These are phyloP conservation scores for Axinella damicornis DNA, from an alignment of 37 sponge, comb jelly and placozoan species.

Conservation along the genomic window DNA sequence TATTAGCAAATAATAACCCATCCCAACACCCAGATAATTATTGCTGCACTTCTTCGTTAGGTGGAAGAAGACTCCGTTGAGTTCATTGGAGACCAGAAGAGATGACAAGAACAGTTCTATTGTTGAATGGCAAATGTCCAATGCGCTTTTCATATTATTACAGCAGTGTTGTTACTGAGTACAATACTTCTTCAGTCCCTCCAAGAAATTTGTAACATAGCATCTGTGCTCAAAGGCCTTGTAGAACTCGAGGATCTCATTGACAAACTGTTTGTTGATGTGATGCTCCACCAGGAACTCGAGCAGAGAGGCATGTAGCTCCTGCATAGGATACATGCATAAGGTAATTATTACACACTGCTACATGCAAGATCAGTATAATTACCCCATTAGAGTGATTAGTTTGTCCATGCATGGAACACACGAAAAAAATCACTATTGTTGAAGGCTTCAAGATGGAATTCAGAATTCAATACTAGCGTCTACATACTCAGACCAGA, in stretches of 20 bases:
- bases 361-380: no score
- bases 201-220: slow-evolving; percentile 50
- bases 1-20: no score
- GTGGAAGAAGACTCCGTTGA: slow-evolving; percentile 69
- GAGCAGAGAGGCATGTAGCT: slow-evolving; percentile 35
- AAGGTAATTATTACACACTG: no score
- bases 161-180: slow-evolving; percentile 7
- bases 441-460: no score
- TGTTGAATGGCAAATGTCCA: neutral
- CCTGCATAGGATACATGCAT: slow-evolving; percentile 43
- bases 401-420: no score
- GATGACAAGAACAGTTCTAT: slow-evolving; percentile 7
- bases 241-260: slow-evolving; percentile 61
- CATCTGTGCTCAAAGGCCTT: slow-evolving; percentile 54
- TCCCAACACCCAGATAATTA: no score
- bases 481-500: no score
- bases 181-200: slow-evolving; percentile 41
- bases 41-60: slow-evolving; percentile 27
- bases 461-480: no score
- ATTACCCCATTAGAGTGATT: neutral
- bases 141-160: neutral
- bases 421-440: no score
- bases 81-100: slow-evolving; percentile 53
- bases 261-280: slow-evolving; percentile 32
- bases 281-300: slow-evolving; percentile 54